phyloP scores from a whole-genome alignment of 1,140 invertebrate species.

The Bacillus rossius region DNA sequence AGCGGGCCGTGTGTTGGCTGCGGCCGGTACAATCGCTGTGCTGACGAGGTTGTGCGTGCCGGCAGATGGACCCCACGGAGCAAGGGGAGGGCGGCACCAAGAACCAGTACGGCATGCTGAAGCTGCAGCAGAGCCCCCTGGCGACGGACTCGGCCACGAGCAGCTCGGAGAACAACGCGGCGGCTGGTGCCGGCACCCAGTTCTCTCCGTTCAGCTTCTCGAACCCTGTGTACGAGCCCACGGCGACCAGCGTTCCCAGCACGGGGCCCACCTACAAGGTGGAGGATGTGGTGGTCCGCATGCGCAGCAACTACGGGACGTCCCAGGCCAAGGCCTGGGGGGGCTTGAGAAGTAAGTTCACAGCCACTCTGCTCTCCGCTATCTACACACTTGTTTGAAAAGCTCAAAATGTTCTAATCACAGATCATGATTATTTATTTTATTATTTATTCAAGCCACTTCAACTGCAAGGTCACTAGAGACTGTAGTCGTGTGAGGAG shows the following conservation, averaged over 20 bases:
- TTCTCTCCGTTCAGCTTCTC: conserved; percentile 62
- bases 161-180: conserved; percentile 14
- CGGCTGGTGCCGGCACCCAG: conserved; percentile 40
- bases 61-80: conserved; percentile 51
- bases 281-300: conserved; percentile 67
- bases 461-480: too few species aligned
- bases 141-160: conserved; percentile 35
- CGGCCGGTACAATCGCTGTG: too few species aligned
- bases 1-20: too few species aligned
- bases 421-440: background rate
- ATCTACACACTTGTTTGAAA: too few species aligned
- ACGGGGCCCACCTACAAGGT: conserved; percentile 64
- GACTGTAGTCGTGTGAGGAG: too few species aligned
- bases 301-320: conserved; percentile 46
- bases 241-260: conserved; percentile 47
- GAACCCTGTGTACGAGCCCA: conserved; percentile 73
- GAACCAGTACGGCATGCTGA: conserved; percentile 53
- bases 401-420: too few species aligned
- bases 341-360: conserved; percentile 54
- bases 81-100: conserved; percentile 42
- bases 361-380: too few species aligned
- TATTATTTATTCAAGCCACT: too few species aligned
- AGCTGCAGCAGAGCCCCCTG: conserved; percentile 48
- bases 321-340: conserved; percentile 47
- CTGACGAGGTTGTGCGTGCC: background rate